Conservation (phyloP, 2,888 invertebrate species). For the Fissipunctia ypsillon region DNA sequence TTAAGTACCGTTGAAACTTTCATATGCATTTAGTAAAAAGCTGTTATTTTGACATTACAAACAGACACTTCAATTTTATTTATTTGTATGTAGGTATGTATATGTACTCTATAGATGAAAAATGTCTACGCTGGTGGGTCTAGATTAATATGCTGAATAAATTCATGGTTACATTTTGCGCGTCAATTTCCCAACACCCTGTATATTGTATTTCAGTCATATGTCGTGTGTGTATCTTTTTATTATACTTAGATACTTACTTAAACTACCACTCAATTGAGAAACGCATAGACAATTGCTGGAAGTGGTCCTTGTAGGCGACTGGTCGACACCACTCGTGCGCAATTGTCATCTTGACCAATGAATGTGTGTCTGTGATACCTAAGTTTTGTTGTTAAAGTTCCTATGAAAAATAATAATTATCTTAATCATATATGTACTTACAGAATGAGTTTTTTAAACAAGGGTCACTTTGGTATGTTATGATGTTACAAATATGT, state of each 20-base stretch:
- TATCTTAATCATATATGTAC: neutral
- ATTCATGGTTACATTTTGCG: no score
- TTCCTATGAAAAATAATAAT: neutral
- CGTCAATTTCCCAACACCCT: no score
- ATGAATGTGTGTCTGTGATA: constrained; percentile 27
- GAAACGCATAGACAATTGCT: constrained; percentile 31
- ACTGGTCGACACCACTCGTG: constrained; percentile 50
- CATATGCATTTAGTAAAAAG: no score
- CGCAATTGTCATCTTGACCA: constrained; percentile 49
- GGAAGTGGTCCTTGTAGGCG: constrained; percentile 41
- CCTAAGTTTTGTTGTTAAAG: neutral
- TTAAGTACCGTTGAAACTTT: no score
- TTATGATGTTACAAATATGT: neutral
- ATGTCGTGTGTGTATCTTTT: no score
- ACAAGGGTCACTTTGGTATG: neutral
- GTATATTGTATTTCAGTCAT: no score
- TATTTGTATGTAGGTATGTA: no score
- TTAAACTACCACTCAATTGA: constrained; percentile 22
- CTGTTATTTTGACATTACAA: no score
- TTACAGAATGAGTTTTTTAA: neutral
- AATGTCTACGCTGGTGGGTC: no score
- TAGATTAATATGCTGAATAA: no score
- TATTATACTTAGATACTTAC: neutral
- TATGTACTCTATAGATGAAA: no score
- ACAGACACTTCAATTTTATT: no score